Evolutionary conservation across 2,113 vertebrate species (phyloP).

Genomic region (Epinephelus moara): DNA sequence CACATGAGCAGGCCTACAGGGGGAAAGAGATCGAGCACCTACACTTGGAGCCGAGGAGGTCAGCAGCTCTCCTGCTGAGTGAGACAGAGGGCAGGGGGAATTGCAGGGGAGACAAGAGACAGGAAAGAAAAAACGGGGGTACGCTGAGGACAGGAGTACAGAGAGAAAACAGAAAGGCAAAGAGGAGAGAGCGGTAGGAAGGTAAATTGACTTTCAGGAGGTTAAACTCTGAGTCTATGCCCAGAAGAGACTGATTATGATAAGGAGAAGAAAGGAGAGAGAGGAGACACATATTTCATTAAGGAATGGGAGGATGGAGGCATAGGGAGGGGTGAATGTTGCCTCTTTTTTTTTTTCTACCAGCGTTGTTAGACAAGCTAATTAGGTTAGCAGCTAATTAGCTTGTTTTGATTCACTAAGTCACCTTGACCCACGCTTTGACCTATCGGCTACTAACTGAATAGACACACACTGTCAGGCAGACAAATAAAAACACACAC

Average conservation of each 20-base stretch:
- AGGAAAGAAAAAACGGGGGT: slow-evolving; percentile 23
- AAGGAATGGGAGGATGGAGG: slow-evolving; percentile 53
- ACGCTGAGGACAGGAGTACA: slow-evolving; percentile 42
- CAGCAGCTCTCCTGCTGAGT: slow-evolving; percentile 28
- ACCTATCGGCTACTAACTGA: slow-evolving; percentile 60
- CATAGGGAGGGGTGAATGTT: slow-evolving; percentile 34
- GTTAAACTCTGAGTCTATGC: slow-evolving; percentile 77
- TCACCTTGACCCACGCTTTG: slow-evolving; percentile 74
- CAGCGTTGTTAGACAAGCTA: slow-evolving; percentile 72
- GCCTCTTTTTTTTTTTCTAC: slow-evolving; percentile 33
- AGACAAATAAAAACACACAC: slow-evolving; percentile 20
- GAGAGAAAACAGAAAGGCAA: slow-evolving; percentile 37
- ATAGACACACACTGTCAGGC: slow-evolving; percentile 46
- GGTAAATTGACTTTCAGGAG: slow-evolving; percentile 81
- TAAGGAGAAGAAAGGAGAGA: slow-evolving; percentile 72
- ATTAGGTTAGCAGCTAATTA: slow-evolving; percentile 79
- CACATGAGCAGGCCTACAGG: slow-evolving; percentile 5
- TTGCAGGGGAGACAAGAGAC: slow-evolving; percentile 29
- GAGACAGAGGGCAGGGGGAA: slow-evolving; percentile 46
- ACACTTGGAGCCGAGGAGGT: slow-evolving; percentile 4
- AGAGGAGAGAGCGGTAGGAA: slow-evolving; percentile 38
- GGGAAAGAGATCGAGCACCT: slow-evolving; percentile 26
- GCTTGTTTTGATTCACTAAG: slow-evolving; percentile 77
- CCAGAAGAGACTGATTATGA: slow-evolving; percentile 78
- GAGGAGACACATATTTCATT: slow-evolving; percentile 78